phyloP scores from a whole-genome alignment of 2,888 invertebrate species.

The Lasioglossum calceatum region DNA sequence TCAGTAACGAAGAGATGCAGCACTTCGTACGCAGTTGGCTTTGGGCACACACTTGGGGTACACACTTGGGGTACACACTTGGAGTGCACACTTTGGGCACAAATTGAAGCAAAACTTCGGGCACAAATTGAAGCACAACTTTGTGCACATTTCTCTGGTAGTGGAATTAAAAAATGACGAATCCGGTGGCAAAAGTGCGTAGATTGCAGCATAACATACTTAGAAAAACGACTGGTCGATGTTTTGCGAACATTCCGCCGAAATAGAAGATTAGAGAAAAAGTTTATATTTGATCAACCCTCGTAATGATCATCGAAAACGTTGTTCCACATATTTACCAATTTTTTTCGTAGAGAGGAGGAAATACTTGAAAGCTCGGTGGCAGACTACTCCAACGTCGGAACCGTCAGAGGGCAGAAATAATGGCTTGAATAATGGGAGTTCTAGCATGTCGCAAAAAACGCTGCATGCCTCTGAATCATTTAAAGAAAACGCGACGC shows the following conservation, averaged over 20 bases:
- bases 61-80: no score
- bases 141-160: no score
- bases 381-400: constrained; percentile 7
- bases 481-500: constrained; percentile 7
- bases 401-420: not conserved
- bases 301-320: not conserved
- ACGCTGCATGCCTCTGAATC: not conserved
- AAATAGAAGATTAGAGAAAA: not conserved
- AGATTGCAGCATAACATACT: not conserved
- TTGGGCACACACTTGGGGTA: no score
- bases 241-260: not conserved
- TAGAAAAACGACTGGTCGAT: not conserved
- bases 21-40: no score
- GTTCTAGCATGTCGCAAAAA: not conserved
- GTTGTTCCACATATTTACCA: not conserved
- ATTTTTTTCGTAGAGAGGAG: not conserved
- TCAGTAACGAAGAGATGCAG: no score
- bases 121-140: no score
- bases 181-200: no score
- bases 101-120: no score
- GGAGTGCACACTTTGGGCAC: no score
- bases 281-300: not conserved
- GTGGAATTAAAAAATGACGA: no score
- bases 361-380: not conserved
- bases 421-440: constrained; percentile 6